Evolutionary conservation across 2,888 invertebrate genomes (phyloP), one percentile per base, ranked within the genome.

Genomic region (Lithophane ornitopus): DNA sequence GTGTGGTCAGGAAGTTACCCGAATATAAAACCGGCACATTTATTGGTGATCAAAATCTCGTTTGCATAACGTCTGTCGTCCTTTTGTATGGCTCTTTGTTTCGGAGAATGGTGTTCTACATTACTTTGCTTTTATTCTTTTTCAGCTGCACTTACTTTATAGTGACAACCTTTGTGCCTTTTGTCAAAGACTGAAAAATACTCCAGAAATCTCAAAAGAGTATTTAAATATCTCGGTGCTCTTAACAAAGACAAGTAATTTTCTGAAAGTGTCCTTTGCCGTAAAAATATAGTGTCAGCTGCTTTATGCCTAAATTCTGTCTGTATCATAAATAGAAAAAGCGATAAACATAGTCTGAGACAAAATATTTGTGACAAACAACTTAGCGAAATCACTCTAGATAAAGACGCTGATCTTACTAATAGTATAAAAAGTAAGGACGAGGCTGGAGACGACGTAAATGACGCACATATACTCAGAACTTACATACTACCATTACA

Each of bases 401-500:
- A 76, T 67, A 71, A 26, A 70, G 72, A 76, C 61, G 56, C 67
- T 74, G 66, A 80, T 62, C 26, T 49, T 71, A 77, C 28, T 66
- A 62, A 67, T 67, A 81, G 75, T 74, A 75, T 80, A 77, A 85
- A 80, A 80, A 76, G 56, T 69, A 74, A 81, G 66, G 63, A 68
- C 70, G 76, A 68, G 70, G 74, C 44, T 75, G 75, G 59, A 73
- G 68, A 77, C 56, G 70, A 82, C 72, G 67, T 78, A 87, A 86
- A 89, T 86, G 83, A 80, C 80, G 63, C 85, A 88, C 79, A 85
- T 78, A 86, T 85, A 86, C 87, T 88, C 87, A 88, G 81, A 87
- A 84, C 84, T 86, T 90, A 86, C 85, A 86, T 87, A 84, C 82
- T 84, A 80, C 78, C 85, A 87, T 84, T 88, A 87, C 85, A 85